These are phyloP conservation scores for Hoplostethus mediterraneus DNA, from an alignment of 2,797 vertebrate species.

Conservation along the genomic window DNA sequence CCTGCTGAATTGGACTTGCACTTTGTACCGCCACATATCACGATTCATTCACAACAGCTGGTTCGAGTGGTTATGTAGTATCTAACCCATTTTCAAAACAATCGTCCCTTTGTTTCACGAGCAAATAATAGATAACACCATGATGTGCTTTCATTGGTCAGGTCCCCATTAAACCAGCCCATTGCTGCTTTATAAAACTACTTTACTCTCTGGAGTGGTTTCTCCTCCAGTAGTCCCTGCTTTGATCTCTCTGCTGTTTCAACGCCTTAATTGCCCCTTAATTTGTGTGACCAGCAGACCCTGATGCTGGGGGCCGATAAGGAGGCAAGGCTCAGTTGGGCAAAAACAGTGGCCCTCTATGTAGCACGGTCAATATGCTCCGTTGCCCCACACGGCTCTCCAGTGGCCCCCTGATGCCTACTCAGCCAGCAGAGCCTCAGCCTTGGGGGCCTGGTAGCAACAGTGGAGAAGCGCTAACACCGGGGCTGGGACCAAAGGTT, in stretches of 20 bases:
- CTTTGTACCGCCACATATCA: conserved; percentile 6
- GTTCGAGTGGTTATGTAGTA: not conserved
- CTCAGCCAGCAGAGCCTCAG: conserved; percentile 40
- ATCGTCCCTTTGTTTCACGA: conserved; percentile 49
- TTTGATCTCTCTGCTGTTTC: conserved; percentile 78
- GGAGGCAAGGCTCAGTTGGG: conserved; percentile 71
- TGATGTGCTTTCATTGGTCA: conserved; percentile 54
- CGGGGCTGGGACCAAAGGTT: conserved; percentile 49
- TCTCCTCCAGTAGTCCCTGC: conserved; percentile 50
- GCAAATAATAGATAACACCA: conserved; percentile 36
- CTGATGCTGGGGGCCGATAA: conserved; percentile 73
- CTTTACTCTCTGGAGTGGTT: conserved; percentile 60
- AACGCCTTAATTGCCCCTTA: conserved; percentile 80
- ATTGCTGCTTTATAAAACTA: conserved; percentile 62
- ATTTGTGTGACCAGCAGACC: conserved; percentile 82
- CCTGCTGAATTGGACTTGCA: conserved; percentile 12
- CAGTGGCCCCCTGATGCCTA: conserved; percentile 50
- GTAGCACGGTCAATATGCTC: conserved; percentile 62
- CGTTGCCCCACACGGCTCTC: conserved; percentile 53
- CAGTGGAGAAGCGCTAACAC: conserved; percentile 41
- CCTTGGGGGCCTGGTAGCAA: conserved; percentile 51
- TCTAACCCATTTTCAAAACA: conserved; percentile 32
- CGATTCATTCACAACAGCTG: conserved; percentile 11
- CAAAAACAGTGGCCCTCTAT: conserved; percentile 79
- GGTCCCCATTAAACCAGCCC: conserved; percentile 54